A percentile compares a stretch with the other conserved stretches of the same genome.
phyloP scores from a whole-genome alignment of 53 echinoderm and acorn worm genomes.

The Astropecten irregularis region DNA sequence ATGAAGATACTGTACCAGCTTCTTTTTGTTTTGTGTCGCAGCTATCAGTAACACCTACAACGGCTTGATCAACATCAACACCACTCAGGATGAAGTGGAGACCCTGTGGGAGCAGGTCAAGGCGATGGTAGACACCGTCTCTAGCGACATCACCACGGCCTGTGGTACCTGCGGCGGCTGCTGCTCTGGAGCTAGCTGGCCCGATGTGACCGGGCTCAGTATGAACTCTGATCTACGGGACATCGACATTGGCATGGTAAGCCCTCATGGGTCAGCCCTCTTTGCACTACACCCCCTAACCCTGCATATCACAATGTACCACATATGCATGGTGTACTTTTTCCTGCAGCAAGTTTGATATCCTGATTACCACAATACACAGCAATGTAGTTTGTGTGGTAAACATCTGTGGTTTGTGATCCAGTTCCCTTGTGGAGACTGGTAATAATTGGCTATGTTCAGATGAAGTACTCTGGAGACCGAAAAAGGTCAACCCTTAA shows the following conservation, averaged over 20 bases:
- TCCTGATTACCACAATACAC: too few relatives aligned
- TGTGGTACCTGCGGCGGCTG: conserved; percentile 57
- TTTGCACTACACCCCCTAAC: too few relatives aligned
- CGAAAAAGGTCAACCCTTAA: too few relatives aligned
- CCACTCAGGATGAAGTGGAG: conserved; percentile 69
- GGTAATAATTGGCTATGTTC: too few relatives aligned
- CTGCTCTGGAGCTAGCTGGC: neutral
- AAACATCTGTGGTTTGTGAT: too few relatives aligned
- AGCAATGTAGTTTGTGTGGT: too few relatives aligned
- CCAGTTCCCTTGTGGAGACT: too few relatives aligned
- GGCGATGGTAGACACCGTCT: conserved; percentile 17
- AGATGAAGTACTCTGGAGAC: too few relatives aligned
- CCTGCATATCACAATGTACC: too few relatives aligned
- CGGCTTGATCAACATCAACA: conserved; percentile 57
- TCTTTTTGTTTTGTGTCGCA: conserved; percentile 28
- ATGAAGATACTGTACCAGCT: too few relatives aligned
- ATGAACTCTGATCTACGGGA: conserved; percentile 73
- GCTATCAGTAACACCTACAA: conserved; percentile 70
- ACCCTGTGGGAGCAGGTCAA: conserved; percentile 35
- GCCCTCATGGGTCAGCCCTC: neutral
- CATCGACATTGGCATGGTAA: conserved; percentile 12
- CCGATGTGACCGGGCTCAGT: conserved; percentile 43
- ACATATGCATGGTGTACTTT: too few relatives aligned
- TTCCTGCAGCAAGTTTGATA: too few relatives aligned
- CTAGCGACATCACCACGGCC: neutral